Percentiles rank a stretch among this genome's conserved stretches.
Conservation (phyloP, 2,888 invertebrate genomes). For the Mesochorus sp. region DNA sequence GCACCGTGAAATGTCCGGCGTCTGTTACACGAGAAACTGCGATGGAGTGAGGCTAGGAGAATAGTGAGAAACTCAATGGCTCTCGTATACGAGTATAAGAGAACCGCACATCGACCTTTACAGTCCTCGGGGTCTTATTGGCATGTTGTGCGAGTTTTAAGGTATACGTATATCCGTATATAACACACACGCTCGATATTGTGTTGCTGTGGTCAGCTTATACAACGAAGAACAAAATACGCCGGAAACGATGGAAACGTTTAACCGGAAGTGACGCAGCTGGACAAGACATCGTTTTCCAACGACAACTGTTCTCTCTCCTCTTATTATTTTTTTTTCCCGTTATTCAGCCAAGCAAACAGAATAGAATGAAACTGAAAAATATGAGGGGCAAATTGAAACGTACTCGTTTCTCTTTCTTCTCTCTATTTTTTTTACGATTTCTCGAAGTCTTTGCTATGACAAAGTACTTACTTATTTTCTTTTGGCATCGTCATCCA, state of each 20-base stretch:
- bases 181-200: neutral
- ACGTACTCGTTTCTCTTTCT: neutral
- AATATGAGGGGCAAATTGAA: neutral
- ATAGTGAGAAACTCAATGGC: conserved; percentile 2
- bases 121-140: conserved; percentile 18
- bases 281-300: neutral
- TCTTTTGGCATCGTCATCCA: too few relatives aligned
- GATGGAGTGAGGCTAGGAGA: neutral
- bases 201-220: too few relatives aligned
- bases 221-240: neutral
- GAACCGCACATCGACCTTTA: conserved; percentile 15
- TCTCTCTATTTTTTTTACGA: neutral
- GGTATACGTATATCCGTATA: neutral
- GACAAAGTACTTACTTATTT: too few relatives aligned
- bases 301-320: neutral
- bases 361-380: neutral
- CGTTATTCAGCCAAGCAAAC: neutral
- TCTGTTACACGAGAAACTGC: neutral
- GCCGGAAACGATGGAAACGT: conserved; percentile 4
- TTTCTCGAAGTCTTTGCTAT: too few relatives aligned
- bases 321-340: neutral
- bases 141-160: conserved; percentile 17
- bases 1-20: conserved; percentile 8
- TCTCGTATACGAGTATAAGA: conserved; percentile 14
- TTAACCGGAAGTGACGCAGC: conserved; percentile 21